Evolutionary conservation across 1,140 invertebrate genomes (phyloP).

Genomic region (Meteorus sp.): DNA sequence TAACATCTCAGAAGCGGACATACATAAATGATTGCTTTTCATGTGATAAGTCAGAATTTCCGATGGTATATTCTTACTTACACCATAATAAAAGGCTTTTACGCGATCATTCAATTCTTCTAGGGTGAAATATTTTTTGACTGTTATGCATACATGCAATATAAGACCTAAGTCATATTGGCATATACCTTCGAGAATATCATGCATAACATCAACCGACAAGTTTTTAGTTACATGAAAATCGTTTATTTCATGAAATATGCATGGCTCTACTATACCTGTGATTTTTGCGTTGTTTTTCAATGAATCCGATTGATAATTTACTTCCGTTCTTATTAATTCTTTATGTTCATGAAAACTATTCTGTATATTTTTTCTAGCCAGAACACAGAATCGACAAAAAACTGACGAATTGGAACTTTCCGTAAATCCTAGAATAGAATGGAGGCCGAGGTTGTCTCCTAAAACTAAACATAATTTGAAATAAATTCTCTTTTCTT

Average conservation of each 20-base stretch:
- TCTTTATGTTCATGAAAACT: conserved; percentile 30
- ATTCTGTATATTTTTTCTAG: conserved; percentile 28
- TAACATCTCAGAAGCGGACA: conserved; percentile 35
- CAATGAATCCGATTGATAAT: conserved; percentile 10
- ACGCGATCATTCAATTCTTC: conserved; percentile 31
- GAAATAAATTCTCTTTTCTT: conserved; percentile 33
- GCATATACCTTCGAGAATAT: conserved; percentile 37
- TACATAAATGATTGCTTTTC: conserved; percentile 25
- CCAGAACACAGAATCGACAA: conserved; percentile 40
- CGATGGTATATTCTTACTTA: conserved; percentile 31
- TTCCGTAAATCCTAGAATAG: conserved; percentile 39
- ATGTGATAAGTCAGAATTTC: conserved; percentile 22
- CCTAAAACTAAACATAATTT: conserved; percentile 37
- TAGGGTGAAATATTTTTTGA: conserved; percentile 35
- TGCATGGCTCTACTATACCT: conserved; percentile 19
- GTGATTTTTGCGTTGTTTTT: conserved; percentile 10
- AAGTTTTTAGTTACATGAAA: conserved; percentile 37
- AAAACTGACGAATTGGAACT: conserved; percentile 37
- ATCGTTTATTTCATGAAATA: conserved; percentile 7
- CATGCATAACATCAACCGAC: conserved; percentile 38
- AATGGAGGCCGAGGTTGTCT: conserved; percentile 46
- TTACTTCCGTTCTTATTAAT: conserved; percentile 22
- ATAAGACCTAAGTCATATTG: conserved; percentile 35
- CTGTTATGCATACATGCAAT: conserved; percentile 30
- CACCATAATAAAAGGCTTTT: conserved; percentile 25